Base-by-base conservation (phyloP, 2,888 invertebrate genomes). In the Macrophya alboannulata region DNA sequence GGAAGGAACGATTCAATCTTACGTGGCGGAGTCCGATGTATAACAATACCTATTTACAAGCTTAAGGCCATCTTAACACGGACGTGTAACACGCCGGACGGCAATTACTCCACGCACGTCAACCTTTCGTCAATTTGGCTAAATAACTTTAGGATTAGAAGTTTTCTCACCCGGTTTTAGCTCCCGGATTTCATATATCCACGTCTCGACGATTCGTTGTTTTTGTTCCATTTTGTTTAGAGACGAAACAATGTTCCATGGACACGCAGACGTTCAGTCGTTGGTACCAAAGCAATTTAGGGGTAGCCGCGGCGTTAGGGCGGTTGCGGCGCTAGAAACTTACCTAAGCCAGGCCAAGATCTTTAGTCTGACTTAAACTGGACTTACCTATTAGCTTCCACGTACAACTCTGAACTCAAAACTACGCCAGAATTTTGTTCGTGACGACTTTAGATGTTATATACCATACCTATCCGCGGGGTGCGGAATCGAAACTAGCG, bases 171-270 rank as follows among this genome's bases (percentile, higher is more conserved):
- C 51, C 79, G 31, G 40, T 3, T 88, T 31, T 88, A 86, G 87
- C 87, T 87, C 87, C 84, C 76, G 86, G 74, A 87, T 79, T 68
- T 55, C 6, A 55, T 87, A 25, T 87, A 25, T 76, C 79, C 82
- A 21, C 40, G 25, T 82, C 71, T 76, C 21, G 15, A 37, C 72
- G 40, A 71, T 40, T 31, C 51, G 48, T 55, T 51, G 83, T 1
- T 15, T 62, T 82, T 65, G 76, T 71, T 77, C 40, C 59, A 25
- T 40, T 72, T 85, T 45, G 55, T 68, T 68, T 74, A 83, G 48
- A 83, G 37, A 48, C 48, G 68, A 71, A 83, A 68, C 83, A 51
- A 83, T 83, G 83, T 83, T 83, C 71, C 48, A 48, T 68, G 68
- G 83, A 83, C 83, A 83, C 83, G 83, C 83, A 83, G 83, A 77